Evolutionary conservation across 2,113 vertebrate species (phyloP).

Genomic region (Oplegnathus fasciatus): DNA sequence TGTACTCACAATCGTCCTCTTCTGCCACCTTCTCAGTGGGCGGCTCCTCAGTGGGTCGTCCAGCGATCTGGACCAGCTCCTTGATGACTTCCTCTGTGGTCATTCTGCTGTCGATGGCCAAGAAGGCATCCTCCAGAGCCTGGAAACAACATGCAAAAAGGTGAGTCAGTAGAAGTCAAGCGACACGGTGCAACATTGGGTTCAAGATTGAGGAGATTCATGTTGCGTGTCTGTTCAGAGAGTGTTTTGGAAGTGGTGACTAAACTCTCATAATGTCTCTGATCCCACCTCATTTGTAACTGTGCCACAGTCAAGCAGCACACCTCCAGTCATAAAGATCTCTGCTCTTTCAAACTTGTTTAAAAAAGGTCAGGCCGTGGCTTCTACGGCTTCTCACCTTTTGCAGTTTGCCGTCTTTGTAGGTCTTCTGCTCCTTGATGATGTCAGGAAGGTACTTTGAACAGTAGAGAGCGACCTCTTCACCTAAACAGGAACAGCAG

Average conservation of each 20-base stretch:
- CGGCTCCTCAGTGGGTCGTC: conserved; percentile 91
- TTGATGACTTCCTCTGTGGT: conserved; percentile 97
- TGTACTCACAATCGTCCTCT: conserved; percentile 94
- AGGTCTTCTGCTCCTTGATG: conserved; percentile 97
- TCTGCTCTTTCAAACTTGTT: not conserved
- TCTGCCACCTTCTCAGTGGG: conserved; percentile 94
- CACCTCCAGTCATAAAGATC: not conserved
- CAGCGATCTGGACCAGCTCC: conserved; percentile 95
- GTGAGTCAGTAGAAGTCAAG: not conserved
- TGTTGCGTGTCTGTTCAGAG: not conserved
- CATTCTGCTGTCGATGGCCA: conserved; percentile 94
- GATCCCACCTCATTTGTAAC: not conserved
- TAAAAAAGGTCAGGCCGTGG: too few relatives aligned
- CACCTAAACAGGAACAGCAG: conserved; percentile 85
- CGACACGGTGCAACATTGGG: not conserved
- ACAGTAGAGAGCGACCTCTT: conserved; percentile 98
- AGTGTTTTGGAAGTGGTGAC: not conserved
- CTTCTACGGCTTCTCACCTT: conserved; percentile 85
- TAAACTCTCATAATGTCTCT: not conserved
- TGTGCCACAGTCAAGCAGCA: not conserved
- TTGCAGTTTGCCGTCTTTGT: conserved; percentile 97
- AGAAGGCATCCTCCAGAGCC: conserved; percentile 97
- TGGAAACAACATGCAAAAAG: conserved; percentile 60
- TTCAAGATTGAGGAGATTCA: not conserved
- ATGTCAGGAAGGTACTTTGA: conserved; percentile 98